phyloP scores from a whole-genome alignment of 2,113 vertebrate genomes.

The Dromiciops gliroides region DNA sequence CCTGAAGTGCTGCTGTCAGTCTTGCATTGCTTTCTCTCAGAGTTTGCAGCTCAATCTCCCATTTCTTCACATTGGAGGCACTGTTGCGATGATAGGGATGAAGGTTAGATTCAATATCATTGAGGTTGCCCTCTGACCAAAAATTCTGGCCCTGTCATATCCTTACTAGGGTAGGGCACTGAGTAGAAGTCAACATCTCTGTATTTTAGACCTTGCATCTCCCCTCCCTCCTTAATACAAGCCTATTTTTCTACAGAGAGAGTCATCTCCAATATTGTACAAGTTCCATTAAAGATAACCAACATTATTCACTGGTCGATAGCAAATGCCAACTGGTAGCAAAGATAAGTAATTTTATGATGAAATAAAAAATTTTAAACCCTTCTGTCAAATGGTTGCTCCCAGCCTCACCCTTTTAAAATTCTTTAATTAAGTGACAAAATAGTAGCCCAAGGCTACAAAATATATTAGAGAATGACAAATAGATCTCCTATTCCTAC shows the following conservation, averaged over 20 bases:
- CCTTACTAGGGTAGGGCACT: not conserved
- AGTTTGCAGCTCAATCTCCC: slow-evolving; percentile 95
- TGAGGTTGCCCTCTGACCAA: not conserved
- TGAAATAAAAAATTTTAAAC: not conserved
- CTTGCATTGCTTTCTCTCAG: slow-evolving; percentile 93
- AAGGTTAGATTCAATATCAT: not conserved
- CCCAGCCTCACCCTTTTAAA: not conserved
- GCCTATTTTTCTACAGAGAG: not conserved
- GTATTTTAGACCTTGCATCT: not conserved
- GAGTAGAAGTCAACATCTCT: not conserved
- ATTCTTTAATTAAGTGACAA: not conserved
- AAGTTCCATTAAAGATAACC: not conserved
- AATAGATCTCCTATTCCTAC: not conserved
- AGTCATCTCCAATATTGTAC: not conserved
- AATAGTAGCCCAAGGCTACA: not conserved
- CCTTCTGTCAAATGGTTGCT: not conserved
- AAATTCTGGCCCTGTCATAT: not conserved
- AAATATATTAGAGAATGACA: not conserved
- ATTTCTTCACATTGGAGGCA: slow-evolving; percentile 93
- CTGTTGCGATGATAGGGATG: slow-evolving; percentile 75
- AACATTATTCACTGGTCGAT: not conserved
- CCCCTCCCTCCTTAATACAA: not conserved
- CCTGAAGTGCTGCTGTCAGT: slow-evolving; percentile 91
- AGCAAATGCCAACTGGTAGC: not conserved
- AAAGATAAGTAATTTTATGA: not conserved